phyloP scores from a whole-genome alignment of 1,140 invertebrate genomes.

The Brachionus sp. region DNA sequence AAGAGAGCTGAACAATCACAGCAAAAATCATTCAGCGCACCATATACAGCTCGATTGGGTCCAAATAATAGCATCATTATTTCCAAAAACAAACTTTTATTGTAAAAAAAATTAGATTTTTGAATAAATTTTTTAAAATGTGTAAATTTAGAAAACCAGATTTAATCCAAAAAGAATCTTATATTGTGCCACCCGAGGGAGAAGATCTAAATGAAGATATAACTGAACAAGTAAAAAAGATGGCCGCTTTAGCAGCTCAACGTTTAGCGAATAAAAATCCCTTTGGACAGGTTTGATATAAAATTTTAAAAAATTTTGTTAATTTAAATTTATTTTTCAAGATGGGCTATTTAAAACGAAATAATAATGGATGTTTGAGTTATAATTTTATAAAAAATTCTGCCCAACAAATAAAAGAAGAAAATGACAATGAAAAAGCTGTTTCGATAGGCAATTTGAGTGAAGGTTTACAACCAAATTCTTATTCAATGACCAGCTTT shows the following conservation, averaged over 20 bases:
- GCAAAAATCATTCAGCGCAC: not conserved
- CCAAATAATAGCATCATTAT: conserved; percentile 23
- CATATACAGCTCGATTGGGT: not conserved
- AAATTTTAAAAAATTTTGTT: not conserved
- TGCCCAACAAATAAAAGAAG: conserved; percentile 44
- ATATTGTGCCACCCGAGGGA: conserved; percentile 24
- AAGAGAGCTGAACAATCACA: conserved; percentile 33
- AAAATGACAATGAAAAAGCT: conserved; percentile 62
- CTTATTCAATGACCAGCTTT: conserved; percentile 67
- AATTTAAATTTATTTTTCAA: conserved; percentile 53
- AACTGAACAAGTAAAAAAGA: conserved; percentile 14
- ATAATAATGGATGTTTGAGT: conserved; percentile 78
- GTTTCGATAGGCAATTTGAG: conserved; percentile 74
- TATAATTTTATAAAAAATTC: conserved; percentile 72
- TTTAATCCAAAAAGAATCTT: not conserved
- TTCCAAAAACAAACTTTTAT: conserved; percentile 21
- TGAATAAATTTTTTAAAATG: not conserved
- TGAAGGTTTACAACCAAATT: conserved; percentile 78
- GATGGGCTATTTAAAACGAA: conserved; percentile 76
- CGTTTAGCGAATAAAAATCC: not conserved
- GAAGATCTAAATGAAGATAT: conserved; percentile 16
- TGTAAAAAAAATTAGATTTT: not conserved
- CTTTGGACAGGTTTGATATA: not conserved
- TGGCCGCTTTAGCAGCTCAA: conserved; percentile 37
- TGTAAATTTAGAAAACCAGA: not conserved